Base-by-base conservation (phyloP, 2,888 invertebrate genomes). In the Sarcophaga subvicina region DNA sequence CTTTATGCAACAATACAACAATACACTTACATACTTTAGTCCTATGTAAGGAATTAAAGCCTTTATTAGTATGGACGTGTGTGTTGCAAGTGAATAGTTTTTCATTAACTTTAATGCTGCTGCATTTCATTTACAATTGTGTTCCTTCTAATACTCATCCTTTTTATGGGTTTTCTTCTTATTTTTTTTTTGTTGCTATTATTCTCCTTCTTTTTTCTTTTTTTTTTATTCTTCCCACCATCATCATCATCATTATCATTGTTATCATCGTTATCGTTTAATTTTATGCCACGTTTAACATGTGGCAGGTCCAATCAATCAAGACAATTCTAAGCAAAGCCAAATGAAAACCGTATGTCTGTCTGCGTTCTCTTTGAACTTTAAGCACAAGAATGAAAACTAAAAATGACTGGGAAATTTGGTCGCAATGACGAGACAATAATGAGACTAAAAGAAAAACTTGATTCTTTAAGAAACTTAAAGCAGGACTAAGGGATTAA, bases 231-330 rank as follows among this genome's bases (percentile, higher is more conserved):
- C 27, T 10, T 22, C 37, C 22, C 25, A 14, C 54, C 67, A 27
- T 37, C 8, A 37, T 37, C 37, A 37, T 37, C 3, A 10, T 10
- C 37, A 37, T 37, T 2, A 37, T 37, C 8, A 37, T 37, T 2
- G 8, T 37, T 11, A 20, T 8, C 45, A 10, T 45, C 37, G 20
- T 37, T n/a, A 67, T 20, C 11, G 49, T 66, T 79, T 86, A 79
- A 86, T 86, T 82, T 82, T 71, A 70, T 79, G 85, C 66, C 79
- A 67, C 49, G 82, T 79, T 86, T 62, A 83, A 83, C 86, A 80
- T 49, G 67, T 80, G 63, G 63, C 59, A 80, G 45, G 37, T 20
- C 45, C 76, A 86, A 75, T 76, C 79, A 76, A 75, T 73, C 75
- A 79, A 27, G 22, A 54, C 14, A 14, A 17, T 12, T 17, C 12